Conservation (phyloP, 2,888 invertebrate genomes). For the Pheosia gnoma region DNA sequence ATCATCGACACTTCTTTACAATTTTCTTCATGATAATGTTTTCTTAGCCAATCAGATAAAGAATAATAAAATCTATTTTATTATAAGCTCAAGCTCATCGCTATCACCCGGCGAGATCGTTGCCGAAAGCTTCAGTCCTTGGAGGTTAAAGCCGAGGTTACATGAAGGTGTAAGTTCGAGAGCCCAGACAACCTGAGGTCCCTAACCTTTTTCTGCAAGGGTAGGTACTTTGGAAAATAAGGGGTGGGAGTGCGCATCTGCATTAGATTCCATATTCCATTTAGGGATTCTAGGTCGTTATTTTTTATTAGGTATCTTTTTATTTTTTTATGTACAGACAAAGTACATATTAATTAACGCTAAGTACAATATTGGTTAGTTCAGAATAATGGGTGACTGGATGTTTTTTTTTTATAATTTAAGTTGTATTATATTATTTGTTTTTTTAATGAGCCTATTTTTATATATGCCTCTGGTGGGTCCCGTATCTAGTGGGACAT, state of each 20-base stretch:
- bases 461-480: no score
- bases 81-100: constrained; percentile 8
- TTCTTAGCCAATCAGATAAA: constrained; percentile 12
- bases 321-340: no score
- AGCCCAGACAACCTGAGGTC: constrained; percentile 48
- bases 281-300: not conserved
- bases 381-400: no score
- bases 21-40: not conserved
- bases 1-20: not conserved
- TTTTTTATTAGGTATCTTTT: no score
- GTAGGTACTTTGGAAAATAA: constrained; percentile 15
- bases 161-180: constrained; percentile 47
- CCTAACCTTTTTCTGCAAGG: constrained; percentile 28
- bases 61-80: not conserved
- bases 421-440: no score
- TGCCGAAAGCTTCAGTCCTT: constrained; percentile 10
- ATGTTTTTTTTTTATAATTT: no score
- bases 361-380: no score
- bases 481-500: no score
- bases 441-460: no score
- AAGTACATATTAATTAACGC: no score
- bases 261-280: not conserved
- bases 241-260: constrained; percentile 11
- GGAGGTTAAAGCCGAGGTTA: constrained; percentile 38
- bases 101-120: constrained; percentile 11